A percentile compares a stretch with the other conserved stretches of the same genome.
phyloP scores from a whole-genome alignment of 92 coral and sea anemone species.

The Galaxea fascicularis region DNA sequence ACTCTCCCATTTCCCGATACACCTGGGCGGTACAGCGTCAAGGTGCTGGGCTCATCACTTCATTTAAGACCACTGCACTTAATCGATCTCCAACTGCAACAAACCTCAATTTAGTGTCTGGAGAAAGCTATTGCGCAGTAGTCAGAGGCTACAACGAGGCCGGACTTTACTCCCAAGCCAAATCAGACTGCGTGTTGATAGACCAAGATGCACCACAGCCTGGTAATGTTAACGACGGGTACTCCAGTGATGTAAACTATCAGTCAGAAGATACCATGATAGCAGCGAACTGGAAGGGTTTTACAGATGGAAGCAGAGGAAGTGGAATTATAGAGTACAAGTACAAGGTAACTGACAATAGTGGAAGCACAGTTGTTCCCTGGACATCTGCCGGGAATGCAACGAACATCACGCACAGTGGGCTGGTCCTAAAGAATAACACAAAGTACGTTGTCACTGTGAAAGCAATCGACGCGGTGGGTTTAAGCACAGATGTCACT shows the following conservation, averaged over 20 bases:
- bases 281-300: slow-evolving; percentile 94
- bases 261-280: slow-evolving; percentile 82
- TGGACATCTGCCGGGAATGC: slow-evolving; percentile 88
- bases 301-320: slow-evolving; percentile 83
- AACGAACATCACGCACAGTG: slow-evolving; percentile 70
- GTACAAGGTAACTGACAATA: slow-evolving; percentile 74
- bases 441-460: slow-evolving; percentile 77
- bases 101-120: slow-evolving; percentile 83
- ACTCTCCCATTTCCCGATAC: slow-evolving; percentile 85
- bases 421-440: slow-evolving; percentile 69
- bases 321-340: slow-evolving; percentile 91
- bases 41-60: slow-evolving; percentile 65
- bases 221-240: slow-evolving; percentile 90
- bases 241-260: slow-evolving; percentile 75
- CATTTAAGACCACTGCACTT: slow-evolving; percentile 70
- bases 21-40: slow-evolving; percentile 75
- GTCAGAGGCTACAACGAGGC: slow-evolving; percentile 91
- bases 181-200: slow-evolving; percentile 90
- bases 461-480: slow-evolving; percentile 84
- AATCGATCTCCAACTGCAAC: slow-evolving; percentile 55
- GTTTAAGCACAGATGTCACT: slow-evolving; percentile 67
- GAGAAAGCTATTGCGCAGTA: slow-evolving; percentile 88
- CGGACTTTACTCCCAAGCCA: slow-evolving; percentile 74
- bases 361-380: slow-evolving; percentile 56
- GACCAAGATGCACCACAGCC: slow-evolving; percentile 90